Conservation (phyloP, 2,797 vertebrate species). For the Poecile montanus region DNA sequence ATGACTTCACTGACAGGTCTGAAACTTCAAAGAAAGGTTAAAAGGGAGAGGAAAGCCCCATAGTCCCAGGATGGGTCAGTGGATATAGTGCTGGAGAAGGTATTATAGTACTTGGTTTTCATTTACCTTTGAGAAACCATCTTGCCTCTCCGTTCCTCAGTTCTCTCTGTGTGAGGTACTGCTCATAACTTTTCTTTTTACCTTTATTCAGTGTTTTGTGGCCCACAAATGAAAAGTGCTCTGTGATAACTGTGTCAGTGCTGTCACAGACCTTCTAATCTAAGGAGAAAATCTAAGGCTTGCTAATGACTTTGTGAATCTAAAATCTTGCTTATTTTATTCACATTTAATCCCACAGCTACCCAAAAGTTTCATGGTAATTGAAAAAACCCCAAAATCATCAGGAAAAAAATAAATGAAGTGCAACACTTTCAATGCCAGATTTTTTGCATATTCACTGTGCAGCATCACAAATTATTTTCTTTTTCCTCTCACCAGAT, state of each 20-base stretch:
- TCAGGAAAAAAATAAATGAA: background rate
- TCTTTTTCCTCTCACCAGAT: background rate
- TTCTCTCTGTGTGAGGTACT: background rate
- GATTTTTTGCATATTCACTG: background rate
- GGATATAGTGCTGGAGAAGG: background rate
- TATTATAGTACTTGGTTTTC: background rate
- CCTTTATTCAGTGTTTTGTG: background rate
- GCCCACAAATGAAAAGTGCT: background rate
- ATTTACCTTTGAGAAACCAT: background rate
- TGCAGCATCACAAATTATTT: background rate
- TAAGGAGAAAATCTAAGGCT: background rate
- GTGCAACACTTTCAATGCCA: background rate
- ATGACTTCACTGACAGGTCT: fast-evolving
- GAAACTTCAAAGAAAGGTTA: background rate
- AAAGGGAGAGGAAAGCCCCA: background rate
- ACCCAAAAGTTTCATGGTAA: background rate
- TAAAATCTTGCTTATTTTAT: background rate
- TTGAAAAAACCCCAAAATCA: background rate
- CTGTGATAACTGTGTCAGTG: background rate
- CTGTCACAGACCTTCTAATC: background rate
- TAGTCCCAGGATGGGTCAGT: background rate
- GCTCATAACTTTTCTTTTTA: background rate
- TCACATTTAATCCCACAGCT: background rate
- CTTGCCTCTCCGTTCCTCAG: background rate
- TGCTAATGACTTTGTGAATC: background rate